These are phyloP conservation scores for Microctonus hyperodae DNA, from an alignment of 2,888 invertebrate genomes.

Conservation along the genomic window DNA sequence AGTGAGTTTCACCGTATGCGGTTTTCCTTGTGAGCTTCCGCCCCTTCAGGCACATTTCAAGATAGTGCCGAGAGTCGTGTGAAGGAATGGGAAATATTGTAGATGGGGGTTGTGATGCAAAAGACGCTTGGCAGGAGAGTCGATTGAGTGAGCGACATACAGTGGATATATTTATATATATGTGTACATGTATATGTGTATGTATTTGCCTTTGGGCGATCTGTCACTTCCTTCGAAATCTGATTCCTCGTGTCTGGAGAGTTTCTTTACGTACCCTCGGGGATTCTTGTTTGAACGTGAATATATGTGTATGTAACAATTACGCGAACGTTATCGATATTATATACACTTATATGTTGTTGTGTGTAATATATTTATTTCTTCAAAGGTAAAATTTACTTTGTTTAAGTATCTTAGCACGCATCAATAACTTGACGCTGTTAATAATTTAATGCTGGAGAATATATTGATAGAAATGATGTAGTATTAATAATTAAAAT, in stretches of 20 bases:
- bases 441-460: too few species aligned
- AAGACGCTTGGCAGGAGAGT: not conserved
- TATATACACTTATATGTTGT: not conserved
- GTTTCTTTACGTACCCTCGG: not conserved
- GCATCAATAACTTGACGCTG: too few species aligned
- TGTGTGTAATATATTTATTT: not conserved
- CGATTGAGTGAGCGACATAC: constrained; percentile 23
- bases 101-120: constrained; percentile 2
- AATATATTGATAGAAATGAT: too few species aligned
- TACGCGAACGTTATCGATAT: constrained; percentile 13
- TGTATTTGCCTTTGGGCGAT: constrained; percentile 12
- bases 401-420: too few species aligned
- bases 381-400: too few species aligned
- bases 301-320: not conserved
- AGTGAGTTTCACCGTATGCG: not conserved
- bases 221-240: constrained; percentile 24
- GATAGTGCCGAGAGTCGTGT: not conserved
- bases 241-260: constrained; percentile 18
- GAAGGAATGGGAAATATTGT: not conserved
- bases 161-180: constrained; percentile 8
- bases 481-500: too few species aligned
- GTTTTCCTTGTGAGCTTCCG: constrained; percentile 9
- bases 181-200: not conserved
- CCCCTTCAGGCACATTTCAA: not conserved
- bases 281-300: not conserved